Conservation (phyloP, 2,888 invertebrate genomes). For the Leucophenga maculata region DNA sequence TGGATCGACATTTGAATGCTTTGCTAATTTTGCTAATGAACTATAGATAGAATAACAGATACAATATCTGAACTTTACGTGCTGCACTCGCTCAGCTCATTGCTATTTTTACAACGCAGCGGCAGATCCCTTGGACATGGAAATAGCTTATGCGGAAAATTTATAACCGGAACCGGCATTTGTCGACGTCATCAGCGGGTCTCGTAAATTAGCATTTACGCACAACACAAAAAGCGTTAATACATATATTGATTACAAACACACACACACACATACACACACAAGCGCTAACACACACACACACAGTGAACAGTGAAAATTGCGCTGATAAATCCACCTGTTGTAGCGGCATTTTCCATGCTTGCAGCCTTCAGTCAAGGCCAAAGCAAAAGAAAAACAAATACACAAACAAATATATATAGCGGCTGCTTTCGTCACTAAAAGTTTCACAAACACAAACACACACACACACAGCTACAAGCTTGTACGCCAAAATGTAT, state of each 20-base stretch:
- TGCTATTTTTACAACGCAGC: not conserved
- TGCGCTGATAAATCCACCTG: slow-evolving; percentile 52
- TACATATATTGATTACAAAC: not conserved
- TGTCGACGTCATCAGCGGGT: not conserved
- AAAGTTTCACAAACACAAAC: slow-evolving; percentile 28
- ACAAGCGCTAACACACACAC: not conserved
- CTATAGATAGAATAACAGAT: too few relatives aligned
- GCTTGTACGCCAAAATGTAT: slow-evolving; percentile 60
- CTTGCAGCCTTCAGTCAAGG: slow-evolving; percentile 48
- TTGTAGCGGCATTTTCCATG: slow-evolving; percentile 38
- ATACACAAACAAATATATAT: not conserved
- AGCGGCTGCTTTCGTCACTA: slow-evolving; percentile 58
- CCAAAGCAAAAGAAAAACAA: too few relatives aligned
- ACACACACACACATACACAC: not conserved
- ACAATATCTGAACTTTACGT: too few relatives aligned
- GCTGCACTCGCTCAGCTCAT: too few relatives aligned
- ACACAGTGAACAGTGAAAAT: not conserved
- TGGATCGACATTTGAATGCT: too few relatives aligned
- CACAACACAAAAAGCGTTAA: not conserved
- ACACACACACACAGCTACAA: slow-evolving; percentile 21
- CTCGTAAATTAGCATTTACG: slow-evolving; percentile 22
- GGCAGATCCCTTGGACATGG: not conserved
- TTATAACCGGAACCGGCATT: slow-evolving; percentile 22
- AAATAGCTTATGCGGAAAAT: slow-evolving; percentile 9
- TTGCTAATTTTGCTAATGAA: too few relatives aligned